Base-by-base conservation (phyloP, 2,113 vertebrate species). In the Myanophis thanlyinensis region DNA sequence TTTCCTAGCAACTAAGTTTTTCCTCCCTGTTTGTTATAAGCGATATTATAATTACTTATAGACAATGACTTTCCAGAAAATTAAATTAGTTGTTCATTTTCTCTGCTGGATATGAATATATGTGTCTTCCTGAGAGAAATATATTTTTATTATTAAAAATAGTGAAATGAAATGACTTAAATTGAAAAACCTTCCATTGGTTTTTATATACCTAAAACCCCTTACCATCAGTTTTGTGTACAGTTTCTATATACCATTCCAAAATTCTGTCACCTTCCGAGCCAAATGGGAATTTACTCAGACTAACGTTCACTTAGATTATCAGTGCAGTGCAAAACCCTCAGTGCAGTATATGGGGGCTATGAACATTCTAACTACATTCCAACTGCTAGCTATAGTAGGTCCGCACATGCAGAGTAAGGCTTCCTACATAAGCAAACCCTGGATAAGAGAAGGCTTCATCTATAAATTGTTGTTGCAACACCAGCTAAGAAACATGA, bases 61-160 rank as follows among this genome's bases (percentile, higher is more conserved):
- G 49, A 91, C 30, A 40, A 25, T 35, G 25, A 52, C 8, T 7
- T 30, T 27, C 35, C 85, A n/a, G 91, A 85, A 96, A 93, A 93
- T 95, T 48, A 94, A 52, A 23, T 59, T 40, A 47, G 7, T n/a
- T n/a, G 5, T 88, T 30, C 11, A 56, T 59, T 13, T 85, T 59
- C 27, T 30, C 27, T 85, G 9, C 5, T 87, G 56, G 51, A 52
- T 46, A 40, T 25, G 22, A 56, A 7, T 56, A 40, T 85, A 12
- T 15, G 4, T 7, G 40, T 35, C 15, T 73, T 73, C 62, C 15
- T 20, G 11, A 85, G 27, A 53, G 13, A 47, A 40, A 25, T 12
- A 40, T 1, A 7, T 18, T 73, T 80, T 80, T 80, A 40, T 8
- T 8, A 40, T 80, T 80, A 80, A 80, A 80, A 80, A 80, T 80